These are phyloP conservation scores for Hypercompe scribonia DNA, from an alignment of 2,888 invertebrate genomes.

Conservation along the genomic window DNA sequence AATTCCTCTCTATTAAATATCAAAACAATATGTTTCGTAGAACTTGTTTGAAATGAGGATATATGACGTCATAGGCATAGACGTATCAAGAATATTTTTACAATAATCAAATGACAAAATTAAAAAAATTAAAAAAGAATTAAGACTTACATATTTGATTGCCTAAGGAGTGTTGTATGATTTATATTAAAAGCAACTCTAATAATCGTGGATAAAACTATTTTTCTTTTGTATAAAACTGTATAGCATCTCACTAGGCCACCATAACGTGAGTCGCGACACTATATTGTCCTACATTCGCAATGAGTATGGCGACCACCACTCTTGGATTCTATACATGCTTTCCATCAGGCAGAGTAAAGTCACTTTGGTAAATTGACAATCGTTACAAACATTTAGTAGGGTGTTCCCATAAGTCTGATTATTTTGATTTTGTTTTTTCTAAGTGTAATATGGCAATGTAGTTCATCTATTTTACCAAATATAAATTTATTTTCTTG, in stretches of 20 bases:
- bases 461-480: constrained; percentile 9
- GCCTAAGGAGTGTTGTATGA: not conserved
- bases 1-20: not conserved
- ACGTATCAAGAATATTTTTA: too few species aligned
- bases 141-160: not conserved
- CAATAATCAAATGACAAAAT: too few species aligned
- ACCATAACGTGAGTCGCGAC: too few species aligned
- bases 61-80: not conserved
- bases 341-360: too few species aligned
- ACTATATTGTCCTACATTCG: too few species aligned
- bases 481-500: constrained; percentile 17
- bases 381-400: constrained; percentile 14
- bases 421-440: constrained; percentile 17
- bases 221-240: not conserved
- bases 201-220: not conserved
- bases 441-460: constrained; percentile 15
- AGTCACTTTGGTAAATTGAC: too few species aligned
- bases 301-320: too few species aligned
- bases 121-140: too few species aligned
- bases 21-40: not conserved
- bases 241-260: not conserved
- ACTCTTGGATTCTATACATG: too few species aligned
- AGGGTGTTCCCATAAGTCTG: constrained; percentile 23
- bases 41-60: not conserved
- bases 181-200: not conserved